Percentiles rank a stretch among this genome's conserved stretches.
Evolutionary conservation across 2,797 vertebrate genomes (phyloP).

Genomic region (Platyrinchus mystaceus): DNA sequence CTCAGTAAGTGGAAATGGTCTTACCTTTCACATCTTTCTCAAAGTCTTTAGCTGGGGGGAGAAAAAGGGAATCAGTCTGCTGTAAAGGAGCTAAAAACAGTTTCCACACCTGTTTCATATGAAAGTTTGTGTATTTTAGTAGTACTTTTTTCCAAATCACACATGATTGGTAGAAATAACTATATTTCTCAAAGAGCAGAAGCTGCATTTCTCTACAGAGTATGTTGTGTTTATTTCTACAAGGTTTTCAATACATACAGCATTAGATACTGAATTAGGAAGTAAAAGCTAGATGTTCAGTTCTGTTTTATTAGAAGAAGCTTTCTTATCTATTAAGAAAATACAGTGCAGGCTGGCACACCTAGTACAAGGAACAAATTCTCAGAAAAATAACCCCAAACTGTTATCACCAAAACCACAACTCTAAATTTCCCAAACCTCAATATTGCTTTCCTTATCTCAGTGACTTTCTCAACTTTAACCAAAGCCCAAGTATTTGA

Average conservation of each 20-base stretch:
- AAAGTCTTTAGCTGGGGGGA: neutral
- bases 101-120: neutral
- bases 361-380: neutral
- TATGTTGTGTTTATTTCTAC: neutral
- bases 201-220: neutral
- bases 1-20: neutral
- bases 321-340: neutral
- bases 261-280: neutral
- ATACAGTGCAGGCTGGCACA: neutral
- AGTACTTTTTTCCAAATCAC: neutral
- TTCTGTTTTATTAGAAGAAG: constrained; percentile 23
- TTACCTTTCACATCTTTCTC: neutral
- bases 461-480: neutral
- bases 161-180: neutral
- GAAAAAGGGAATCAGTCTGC: neutral
- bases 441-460: neutral
- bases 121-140: neutral
- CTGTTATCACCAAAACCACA: neutral
- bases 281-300: neutral
- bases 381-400: neutral
- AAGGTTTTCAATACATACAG: neutral
- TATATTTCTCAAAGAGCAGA: neutral
- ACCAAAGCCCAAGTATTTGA: neutral
- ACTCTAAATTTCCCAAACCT: neutral
- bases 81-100: neutral